Evolutionary conservation across 2,888 invertebrate species (phyloP), one percentile per base, ranked within the genome.

Genomic region (Strigamia transsilvanica): DNA sequence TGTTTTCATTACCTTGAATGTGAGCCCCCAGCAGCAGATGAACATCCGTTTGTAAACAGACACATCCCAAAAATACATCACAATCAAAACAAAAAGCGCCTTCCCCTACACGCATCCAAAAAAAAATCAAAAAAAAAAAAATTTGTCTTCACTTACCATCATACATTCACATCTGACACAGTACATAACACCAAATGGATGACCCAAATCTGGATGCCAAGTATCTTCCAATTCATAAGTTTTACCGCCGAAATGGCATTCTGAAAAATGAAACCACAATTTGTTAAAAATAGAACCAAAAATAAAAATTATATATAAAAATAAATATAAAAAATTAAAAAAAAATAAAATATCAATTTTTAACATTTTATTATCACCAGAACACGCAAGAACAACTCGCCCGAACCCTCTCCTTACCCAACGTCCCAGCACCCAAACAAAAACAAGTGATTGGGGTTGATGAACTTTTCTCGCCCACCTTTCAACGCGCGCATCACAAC

Each of bases 101-200:
- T 61, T 23, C 21, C 61, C 61, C 23, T 61, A 18, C 61, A 1
- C 61, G 13, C 46, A 12, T n/a, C 46, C 15, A 12, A 46, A 46
- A 46, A 46, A n/a, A 46, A 13, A 46, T 15, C 21, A 42, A 9
- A 80, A 80, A 42, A 21, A 23, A 41, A 23, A 80, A 80, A 80
- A 80, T 41, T 13, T 21, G 38, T 78, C 34, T 15, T 38, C 82
- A 93, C 96, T 93, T 92, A 97, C 97, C 91, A 94, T 92, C 87
- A 95, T 91, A 90, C 97, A 97, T 91, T 96, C 94, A 91, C 97
- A 98, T 91, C 93, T 93, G 90, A 97, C 95, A 91, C 97, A 98
- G 90, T 94, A 94, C 93, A 97, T 94, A 85, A 96, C 93, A 84
- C 97, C 97, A 88, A 96, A 96, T 21, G 97, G 97, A 82, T 95